A percentile compares a stretch with the other conserved stretches of the same genome.
phyloP scores from a whole-genome alignment of 1,140 invertebrate genomes.

The Araneus ventricosus region DNA sequence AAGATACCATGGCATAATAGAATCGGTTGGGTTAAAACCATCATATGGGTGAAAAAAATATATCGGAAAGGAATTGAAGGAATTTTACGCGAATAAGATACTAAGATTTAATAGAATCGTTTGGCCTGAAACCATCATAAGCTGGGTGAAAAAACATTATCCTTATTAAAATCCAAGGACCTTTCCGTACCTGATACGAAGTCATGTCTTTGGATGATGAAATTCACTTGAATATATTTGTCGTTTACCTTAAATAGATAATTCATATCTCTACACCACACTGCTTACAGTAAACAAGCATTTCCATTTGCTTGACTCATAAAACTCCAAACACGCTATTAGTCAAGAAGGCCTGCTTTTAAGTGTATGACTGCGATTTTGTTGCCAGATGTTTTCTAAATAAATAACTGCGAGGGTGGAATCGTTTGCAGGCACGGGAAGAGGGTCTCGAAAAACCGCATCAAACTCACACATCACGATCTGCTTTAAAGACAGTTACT shows the following conservation, averaged over 20 bases:
- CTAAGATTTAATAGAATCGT: no score
- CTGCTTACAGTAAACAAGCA: slow-evolving; percentile 40
- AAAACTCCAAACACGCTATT: slow-evolving; percentile 35
- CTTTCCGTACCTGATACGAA: not conserved
- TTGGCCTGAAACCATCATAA: not conserved
- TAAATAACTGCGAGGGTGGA: not conserved
- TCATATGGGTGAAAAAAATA: no score
- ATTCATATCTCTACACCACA: slow-evolving; percentile 1
- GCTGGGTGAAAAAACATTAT: not conserved
- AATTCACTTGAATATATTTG: not conserved
- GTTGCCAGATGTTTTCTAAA: slow-evolving; percentile 30
- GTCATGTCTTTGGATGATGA: not conserved
- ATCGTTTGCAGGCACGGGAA: not conserved
- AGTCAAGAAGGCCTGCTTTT: not conserved
- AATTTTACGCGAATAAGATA: no score
- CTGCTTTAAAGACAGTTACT: not conserved
- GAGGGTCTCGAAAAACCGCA: not conserved
- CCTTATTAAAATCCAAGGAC: not conserved
- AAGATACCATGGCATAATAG: no score
- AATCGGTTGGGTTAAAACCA: no score
- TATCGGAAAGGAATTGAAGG: no score
- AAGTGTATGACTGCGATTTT: not conserved
- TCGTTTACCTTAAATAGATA: slow-evolving; percentile 25
- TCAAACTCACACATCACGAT: not conserved
- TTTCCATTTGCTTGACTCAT: slow-evolving; percentile 57